phyloP scores from a whole-genome alignment of 2,797 vertebrate species.

The Galago senegalensis region DNA sequence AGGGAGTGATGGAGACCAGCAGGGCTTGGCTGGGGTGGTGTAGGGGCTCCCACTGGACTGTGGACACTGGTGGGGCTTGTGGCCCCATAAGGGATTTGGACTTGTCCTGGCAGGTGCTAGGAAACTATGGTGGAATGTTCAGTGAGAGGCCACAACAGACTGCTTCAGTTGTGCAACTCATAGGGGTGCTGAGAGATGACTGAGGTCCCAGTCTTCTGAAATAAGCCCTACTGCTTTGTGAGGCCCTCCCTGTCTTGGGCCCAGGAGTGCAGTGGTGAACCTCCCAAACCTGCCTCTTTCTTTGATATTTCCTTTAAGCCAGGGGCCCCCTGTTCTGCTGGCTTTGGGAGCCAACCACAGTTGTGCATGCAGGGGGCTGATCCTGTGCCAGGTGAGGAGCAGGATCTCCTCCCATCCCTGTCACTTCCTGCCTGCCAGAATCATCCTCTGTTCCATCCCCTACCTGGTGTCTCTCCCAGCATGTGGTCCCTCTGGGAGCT shows the following conservation, averaged over 20 bases:
- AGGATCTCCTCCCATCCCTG: not conserved
- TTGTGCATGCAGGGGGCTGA: no score
- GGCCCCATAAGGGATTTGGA: not conserved
- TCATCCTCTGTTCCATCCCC: not conserved
- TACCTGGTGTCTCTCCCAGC: not conserved
- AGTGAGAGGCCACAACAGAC: not conserved
- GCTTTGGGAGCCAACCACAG: not conserved
- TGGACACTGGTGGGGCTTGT: not conserved
- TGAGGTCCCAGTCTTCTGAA: not conserved
- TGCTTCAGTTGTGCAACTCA: not conserved
- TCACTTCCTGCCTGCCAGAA: not conserved
- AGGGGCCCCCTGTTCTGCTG: not conserved
- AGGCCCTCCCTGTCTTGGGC: not conserved
- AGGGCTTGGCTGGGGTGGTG: fast-evolving
- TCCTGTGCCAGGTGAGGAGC: not conserved
- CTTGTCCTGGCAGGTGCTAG: constrained; percentile 5
- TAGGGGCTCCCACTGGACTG: no score
- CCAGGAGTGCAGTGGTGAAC: not conserved
- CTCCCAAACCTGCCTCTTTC: not conserved
- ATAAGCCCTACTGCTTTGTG: not conserved
- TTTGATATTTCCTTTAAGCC: not conserved
- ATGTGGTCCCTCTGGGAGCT: not conserved
- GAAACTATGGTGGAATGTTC: not conserved
- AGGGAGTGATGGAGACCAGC: not conserved
- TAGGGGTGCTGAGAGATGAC: no score